These are phyloP conservation scores for Heliconius hortense DNA, from an alignment of 2,888 invertebrate genomes.

Conservation along the genomic window DNA sequence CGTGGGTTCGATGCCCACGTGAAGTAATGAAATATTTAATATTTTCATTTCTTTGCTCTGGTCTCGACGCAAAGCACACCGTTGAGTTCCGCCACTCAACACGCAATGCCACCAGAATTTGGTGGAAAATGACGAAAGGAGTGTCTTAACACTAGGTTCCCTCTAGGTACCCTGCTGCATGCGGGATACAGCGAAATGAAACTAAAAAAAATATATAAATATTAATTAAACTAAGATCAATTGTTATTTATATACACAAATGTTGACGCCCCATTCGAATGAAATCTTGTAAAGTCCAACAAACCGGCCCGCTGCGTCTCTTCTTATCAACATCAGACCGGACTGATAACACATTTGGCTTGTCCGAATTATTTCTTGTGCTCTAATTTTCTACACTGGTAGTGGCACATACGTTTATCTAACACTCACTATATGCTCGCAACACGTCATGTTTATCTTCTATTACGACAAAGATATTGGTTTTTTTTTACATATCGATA, in stretches of 20 bases:
- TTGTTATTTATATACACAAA: not conserved
- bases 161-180: too few relatives aligned
- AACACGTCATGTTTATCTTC: conserved; percentile 27
- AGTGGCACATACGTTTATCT: conserved; percentile 19
- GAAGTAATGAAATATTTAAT: too few relatives aligned
- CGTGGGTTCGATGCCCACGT: too few relatives aligned
- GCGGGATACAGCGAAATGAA: too few relatives aligned
- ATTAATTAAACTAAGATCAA: not conserved
- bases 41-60: too few relatives aligned
- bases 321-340: conserved; percentile 31
- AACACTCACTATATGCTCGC: conserved; percentile 1
- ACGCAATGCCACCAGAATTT: too few relatives aligned
- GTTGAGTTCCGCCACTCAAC: too few relatives aligned
- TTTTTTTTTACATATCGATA: conserved; percentile 5
- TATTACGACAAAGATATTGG: conserved; percentile 26
- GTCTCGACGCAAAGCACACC: too few relatives aligned
- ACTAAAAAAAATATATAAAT: too few relatives aligned
- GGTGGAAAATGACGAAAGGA: too few relatives aligned
- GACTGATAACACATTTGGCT: conserved; percentile 34
- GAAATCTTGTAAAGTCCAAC: conserved; percentile 1
- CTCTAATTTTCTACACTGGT: conserved; percentile 28
- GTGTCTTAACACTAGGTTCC: too few relatives aligned
- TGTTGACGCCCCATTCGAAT: not conserved
- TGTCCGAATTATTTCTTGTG: conserved; percentile 30
- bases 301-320: conserved; percentile 23